Percentiles rank a stretch among this genome's conserved stretches.
Conservation (phyloP, 2,113 vertebrate genomes). For the Sphaerodactylus townsendi region DNA sequence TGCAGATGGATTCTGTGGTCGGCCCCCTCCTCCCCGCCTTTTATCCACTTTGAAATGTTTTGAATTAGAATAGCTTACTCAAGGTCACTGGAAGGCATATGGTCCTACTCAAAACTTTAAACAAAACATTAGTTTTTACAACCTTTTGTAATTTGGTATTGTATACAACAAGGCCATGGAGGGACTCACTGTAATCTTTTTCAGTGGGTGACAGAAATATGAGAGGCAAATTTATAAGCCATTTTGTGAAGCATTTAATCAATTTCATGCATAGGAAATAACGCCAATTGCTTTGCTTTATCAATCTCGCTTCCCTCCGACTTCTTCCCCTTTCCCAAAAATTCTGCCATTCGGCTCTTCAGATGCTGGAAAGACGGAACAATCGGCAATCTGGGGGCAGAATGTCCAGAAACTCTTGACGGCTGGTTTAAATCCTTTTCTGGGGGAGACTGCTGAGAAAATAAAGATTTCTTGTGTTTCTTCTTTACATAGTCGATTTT, state of each 20-base stretch:
- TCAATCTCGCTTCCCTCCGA: slow-evolving; percentile 76
- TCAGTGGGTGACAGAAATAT: slow-evolving; percentile 87
- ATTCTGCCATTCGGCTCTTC: slow-evolving; percentile 55
- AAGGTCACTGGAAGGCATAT: slow-evolving; percentile 84
- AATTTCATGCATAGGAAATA: slow-evolving; percentile 86
- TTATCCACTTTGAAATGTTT: slow-evolving; percentile 79
- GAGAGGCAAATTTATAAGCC: slow-evolving; percentile 86
- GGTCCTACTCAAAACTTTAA: slow-evolving; percentile 85
- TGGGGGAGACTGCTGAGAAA: slow-evolving; percentile 1
- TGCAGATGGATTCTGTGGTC: slow-evolving; percentile 64
- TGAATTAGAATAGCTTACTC: slow-evolving; percentile 86
- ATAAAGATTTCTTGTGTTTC: no score
- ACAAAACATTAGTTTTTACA: slow-evolving; percentile 88
- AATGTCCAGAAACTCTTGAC: slow-evolving; percentile 56
- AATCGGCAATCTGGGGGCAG: background rate
- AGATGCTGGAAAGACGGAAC: slow-evolving; percentile 14
- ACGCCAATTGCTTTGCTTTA: slow-evolving; percentile 79
- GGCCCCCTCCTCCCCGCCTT: slow-evolving; percentile 22
- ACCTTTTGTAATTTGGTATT: slow-evolving; percentile 87
- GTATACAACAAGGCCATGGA: slow-evolving; percentile 81
- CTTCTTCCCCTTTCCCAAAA: slow-evolving; percentile 6
- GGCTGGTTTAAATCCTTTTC: slow-evolving; percentile 43
- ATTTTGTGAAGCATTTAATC: slow-evolving; percentile 87
- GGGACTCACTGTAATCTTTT: slow-evolving; percentile 81
- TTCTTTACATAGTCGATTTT: no score